phyloP scores from a whole-genome alignment of 2,888 invertebrate species.

The Tetanocera ferruginea region DNA sequence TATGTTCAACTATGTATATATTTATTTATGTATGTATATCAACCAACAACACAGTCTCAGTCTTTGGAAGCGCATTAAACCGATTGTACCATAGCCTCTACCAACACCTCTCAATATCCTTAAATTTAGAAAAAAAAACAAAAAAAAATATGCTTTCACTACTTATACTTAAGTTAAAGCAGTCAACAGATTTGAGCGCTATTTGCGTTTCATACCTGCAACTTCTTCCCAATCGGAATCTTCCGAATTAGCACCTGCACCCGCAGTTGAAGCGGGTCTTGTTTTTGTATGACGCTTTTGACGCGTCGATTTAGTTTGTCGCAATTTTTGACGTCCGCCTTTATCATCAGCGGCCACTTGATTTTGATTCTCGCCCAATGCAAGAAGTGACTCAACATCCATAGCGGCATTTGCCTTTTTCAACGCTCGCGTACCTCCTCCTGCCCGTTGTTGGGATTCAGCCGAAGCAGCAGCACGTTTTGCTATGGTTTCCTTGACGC shows the following conservation, averaged over 20 bases:
- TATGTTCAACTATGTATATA: not conserved
- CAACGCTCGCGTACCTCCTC: slow-evolving; percentile 59
- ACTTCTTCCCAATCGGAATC: slow-evolving; percentile 85
- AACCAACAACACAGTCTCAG: slow-evolving; percentile 32
- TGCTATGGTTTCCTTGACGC: slow-evolving; percentile 71
- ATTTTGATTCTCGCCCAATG: slow-evolving; percentile 74
- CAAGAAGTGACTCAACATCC: slow-evolving; percentile 77
- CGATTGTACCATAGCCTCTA: slow-evolving; percentile 29
- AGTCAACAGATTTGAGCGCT: slow-evolving; percentile 42
- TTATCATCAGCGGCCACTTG: slow-evolving; percentile 38
- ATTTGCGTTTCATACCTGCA: slow-evolving; percentile 72
- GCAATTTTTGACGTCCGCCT: slow-evolving; percentile 51
- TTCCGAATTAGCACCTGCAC: slow-evolving; percentile 71
- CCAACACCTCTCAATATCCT: not conserved
- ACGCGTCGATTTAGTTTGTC: slow-evolving; percentile 62
- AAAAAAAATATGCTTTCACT: not conserved
- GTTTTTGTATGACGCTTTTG: slow-evolving; percentile 64
- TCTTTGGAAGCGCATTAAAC: slow-evolving; percentile 35
- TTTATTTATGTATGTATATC: not conserved
- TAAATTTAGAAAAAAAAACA: not conserved
- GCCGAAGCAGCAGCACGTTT: slow-evolving; percentile 50
- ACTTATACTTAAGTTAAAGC: slow-evolving; percentile 4
- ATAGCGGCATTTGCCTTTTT: slow-evolving; percentile 67
- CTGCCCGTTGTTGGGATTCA: slow-evolving; percentile 15
- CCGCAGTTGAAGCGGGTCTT: slow-evolving; percentile 60